phyloP scores from a whole-genome alignment of 37 sponge, comb jelly and placozoan species.

The Lycopodina hypogea region DNA sequence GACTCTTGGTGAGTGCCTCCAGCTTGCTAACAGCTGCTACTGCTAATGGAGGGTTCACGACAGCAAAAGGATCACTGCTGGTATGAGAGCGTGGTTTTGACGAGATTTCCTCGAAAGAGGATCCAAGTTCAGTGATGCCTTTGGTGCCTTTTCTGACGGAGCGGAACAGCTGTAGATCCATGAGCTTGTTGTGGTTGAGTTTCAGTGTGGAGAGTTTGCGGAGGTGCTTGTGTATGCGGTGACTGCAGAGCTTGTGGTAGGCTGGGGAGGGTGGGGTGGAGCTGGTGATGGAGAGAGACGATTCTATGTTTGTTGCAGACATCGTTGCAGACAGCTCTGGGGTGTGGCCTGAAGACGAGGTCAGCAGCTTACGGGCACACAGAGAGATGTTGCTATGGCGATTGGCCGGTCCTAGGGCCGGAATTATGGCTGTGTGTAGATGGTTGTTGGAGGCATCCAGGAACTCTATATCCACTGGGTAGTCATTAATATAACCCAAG shows the following conservation, averaged over 20 bases:
- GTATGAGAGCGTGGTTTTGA: constrained; percentile 11
- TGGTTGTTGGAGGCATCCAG: constrained; percentile 67
- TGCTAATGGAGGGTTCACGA: not conserved
- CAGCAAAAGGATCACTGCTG: not conserved
- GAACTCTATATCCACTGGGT: constrained; percentile 57
- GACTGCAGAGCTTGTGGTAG: constrained; percentile 42
- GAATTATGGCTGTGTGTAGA: constrained; percentile 53
- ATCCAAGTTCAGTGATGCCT: not conserved
- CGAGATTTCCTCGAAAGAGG: constrained; percentile 18
- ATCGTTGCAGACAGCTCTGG: not conserved
- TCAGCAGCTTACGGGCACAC: constrained; percentile 31
- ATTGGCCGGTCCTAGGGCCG: not conserved
- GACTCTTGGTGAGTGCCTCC: not conserved
- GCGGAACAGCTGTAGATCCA: constrained; percentile 57
- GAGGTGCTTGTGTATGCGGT: constrained; percentile 59
- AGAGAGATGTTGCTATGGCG: not conserved
- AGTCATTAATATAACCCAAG: constrained; percentile 67
- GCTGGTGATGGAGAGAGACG: constrained; percentile 6
- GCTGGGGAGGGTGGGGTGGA: not conserved
- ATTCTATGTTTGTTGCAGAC: not conserved
- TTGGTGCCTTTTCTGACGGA: not conserved
- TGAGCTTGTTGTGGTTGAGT: constrained; percentile 59
- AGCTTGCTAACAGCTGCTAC: not conserved
- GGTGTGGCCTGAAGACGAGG: not conserved
- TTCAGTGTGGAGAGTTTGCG: constrained; percentile 53